phyloP scores from a whole-genome alignment of 2,888 invertebrate species.

The Halictus ligatus region DNA sequence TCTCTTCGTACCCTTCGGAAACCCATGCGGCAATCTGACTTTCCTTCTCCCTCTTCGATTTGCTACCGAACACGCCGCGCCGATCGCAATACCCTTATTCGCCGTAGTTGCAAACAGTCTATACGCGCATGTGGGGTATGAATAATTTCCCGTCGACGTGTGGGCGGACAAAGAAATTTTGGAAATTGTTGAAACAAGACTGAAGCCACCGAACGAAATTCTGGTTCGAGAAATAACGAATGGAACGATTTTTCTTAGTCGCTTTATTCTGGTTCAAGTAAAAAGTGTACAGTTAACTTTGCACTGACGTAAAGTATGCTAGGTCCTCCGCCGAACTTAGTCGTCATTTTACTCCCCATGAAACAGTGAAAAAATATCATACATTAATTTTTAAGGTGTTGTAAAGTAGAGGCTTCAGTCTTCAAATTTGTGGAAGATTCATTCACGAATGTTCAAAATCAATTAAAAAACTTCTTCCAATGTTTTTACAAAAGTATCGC shows the following conservation, averaged over 20 bases:
- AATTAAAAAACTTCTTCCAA: no score
- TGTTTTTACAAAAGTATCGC: no score
- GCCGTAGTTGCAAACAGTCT: slow-evolving; percentile 33
- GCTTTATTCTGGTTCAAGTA: no score
- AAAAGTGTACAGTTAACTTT: no score
- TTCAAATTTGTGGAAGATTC: no score
- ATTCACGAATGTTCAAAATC: no score
- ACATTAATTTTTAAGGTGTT: not conserved
- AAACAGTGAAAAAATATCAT: not conserved
- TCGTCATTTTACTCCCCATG: no score
- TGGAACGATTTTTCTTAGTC: no score
- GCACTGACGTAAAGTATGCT: no score
- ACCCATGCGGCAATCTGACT: slow-evolving; percentile 51
- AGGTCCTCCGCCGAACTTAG: no score
- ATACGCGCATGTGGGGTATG: slow-evolving; percentile 25
- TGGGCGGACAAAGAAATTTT: slow-evolving; percentile 28
- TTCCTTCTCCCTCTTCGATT: slow-evolving; percentile 45
- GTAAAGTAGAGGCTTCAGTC: not conserved
- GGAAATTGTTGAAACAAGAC: not conserved
- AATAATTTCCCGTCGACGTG: slow-evolving; percentile 33
- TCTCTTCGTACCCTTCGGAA: slow-evolving; percentile 54
- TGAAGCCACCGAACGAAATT: not conserved
- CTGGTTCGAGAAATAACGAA: not conserved
- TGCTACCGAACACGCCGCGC: slow-evolving; percentile 41
- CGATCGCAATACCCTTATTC: slow-evolving; percentile 61